Evolutionary conservation across 2,888 invertebrate species (phyloP).

Genomic region (Mesorhabditis belari): DNA sequence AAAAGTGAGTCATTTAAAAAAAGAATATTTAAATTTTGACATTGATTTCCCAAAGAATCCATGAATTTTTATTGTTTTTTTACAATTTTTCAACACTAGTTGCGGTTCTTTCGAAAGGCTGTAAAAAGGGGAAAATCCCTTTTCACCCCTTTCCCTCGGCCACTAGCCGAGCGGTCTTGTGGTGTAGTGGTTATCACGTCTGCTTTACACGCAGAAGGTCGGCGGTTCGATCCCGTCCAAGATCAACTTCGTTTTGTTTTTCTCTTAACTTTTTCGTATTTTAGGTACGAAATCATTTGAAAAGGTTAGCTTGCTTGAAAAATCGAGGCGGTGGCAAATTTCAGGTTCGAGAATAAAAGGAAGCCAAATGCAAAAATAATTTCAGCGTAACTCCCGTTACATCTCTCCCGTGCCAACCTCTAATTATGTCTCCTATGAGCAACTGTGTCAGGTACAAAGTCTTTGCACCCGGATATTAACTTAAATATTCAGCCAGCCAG

Average conservation of each 20-base stretch:
- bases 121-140: too few species aligned
- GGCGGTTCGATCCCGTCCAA: neutral
- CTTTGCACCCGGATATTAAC: neutral
- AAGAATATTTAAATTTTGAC: neutral
- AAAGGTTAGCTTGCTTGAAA: neutral
- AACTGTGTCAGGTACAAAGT: neutral
- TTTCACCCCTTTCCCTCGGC: neutral
- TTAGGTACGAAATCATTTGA: neutral
- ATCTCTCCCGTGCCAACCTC: neutral
- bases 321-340: neutral
- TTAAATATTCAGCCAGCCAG: neutral
- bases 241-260: neutral
- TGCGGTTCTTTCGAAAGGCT: too few species aligned
- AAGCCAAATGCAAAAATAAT: too few species aligned
- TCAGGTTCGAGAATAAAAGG: too few species aligned
- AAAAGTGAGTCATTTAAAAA: neutral
- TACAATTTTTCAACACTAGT: neutral
- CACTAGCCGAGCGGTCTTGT: neutral
- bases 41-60: neutral
- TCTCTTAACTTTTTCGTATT: neutral
- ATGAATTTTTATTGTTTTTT: neutral
- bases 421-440: neutral
- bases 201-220: neutral
- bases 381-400: too few species aligned
- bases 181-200: neutral